Evolutionary conservation across 64 coral and sea anemone species (phyloP), one percentile per base, ranked within the genome.

Genomic region (Orbicella faveolata): DNA sequence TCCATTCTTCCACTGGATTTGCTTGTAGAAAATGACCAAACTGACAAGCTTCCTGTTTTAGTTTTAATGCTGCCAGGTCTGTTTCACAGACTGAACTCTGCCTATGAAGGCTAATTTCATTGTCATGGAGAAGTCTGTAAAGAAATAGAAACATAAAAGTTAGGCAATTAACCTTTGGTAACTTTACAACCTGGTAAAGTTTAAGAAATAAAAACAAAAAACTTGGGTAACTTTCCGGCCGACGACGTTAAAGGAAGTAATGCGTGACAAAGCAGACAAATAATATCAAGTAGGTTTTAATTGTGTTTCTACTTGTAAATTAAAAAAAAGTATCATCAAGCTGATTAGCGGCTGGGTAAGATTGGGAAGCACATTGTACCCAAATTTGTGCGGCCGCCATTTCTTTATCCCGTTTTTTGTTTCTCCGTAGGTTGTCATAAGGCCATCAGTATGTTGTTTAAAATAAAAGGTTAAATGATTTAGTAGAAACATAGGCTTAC

Each of bases 1-100:
- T 72, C 82, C 82, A 85, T 26, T 73, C 6, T 30, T 85, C 82
- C 44, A 85, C 48, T 12, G 82, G 82, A 73, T 85, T 85, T 73
- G 37, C 82, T 25, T 85, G 51, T 44, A 44, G 36, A 72, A 53
- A 52, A 10, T 6, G 34, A 33, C 14, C 21, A 23, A 85, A 85
- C 65, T 85, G 82, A 73, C 36, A 44, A 2, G 82, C 64, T 23
- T 85, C 82, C 10, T 85, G 82, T 85, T 85, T 70, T 6, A 72
- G 36, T 85, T 44, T 85, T 39, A 70, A 85, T 0, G 82, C 82
- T 14, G 36, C 63, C 82, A 85, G 36, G 39, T 73, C 66, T 23
- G 2, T 70, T 23, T 85, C 18, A 23, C 65, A 37, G 16, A 5
- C 25, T 52, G 65, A 73, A 14, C 41, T 16, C 11, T 85, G 63